Conservation (phyloP, 2,113 vertebrate species). For the Sterrhoptilus dennistouni region DNA sequence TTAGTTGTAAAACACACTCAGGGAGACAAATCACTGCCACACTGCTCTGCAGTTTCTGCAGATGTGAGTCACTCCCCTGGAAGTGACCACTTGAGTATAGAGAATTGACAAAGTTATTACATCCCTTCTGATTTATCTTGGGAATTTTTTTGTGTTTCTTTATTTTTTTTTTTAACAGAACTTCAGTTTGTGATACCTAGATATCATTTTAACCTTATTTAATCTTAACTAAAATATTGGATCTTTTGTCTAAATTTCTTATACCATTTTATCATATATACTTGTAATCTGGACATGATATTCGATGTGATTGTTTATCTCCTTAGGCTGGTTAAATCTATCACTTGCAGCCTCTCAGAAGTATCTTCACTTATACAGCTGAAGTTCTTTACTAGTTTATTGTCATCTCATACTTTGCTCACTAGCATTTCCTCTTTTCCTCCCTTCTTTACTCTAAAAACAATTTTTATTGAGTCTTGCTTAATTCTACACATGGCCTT, state of each 20-base stretch:
- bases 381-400: not conserved
- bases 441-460: not conserved
- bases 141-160: no score
- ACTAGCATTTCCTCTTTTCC: not conserved
- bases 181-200: not conserved
- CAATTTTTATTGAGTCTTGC: not conserved
- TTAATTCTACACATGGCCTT: not conserved
- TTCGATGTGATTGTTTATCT: not conserved
- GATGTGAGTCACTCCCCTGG: fast-evolving
- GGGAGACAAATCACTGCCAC: not conserved
- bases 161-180: not conserved
- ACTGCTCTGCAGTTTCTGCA: not conserved
- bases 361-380: not conserved
- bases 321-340: not conserved
- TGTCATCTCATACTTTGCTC: not conserved
- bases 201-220: not conserved
- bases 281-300: not conserved
- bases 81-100: not conserved
- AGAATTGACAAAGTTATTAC: not conserved
- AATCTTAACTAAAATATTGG: not conserved
- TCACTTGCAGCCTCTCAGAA: not conserved
- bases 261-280: not conserved
- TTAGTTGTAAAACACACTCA: not conserved
- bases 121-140: not conserved
- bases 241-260: not conserved